A percentile compares a stretch with the other conserved stretches of the same genome.
Evolutionary conservation across 2,113 vertebrate species (phyloP).

Genomic region (Beaufortia kweichowensis): DNA sequence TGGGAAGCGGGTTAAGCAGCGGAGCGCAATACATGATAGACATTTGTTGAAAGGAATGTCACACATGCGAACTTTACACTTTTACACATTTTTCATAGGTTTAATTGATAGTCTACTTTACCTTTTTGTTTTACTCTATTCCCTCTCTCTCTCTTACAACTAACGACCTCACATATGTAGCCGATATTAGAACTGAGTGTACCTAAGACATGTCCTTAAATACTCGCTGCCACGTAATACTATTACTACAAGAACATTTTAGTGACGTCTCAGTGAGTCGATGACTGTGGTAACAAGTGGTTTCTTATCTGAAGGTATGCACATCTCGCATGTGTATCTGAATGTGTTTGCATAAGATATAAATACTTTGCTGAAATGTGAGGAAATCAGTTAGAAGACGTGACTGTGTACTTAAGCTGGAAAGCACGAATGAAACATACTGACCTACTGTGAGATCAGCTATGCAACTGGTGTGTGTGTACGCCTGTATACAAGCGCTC

Average conservation of each 20-base stretch:
- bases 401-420: slow-evolving; percentile 12
- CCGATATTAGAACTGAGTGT: slow-evolving; percentile 32
- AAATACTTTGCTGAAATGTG: neutral
- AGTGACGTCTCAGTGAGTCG: neutral
- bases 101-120: neutral
- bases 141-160: neutral
- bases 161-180: neutral
- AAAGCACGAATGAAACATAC: slow-evolving; percentile 26
- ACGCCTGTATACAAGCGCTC: slow-evolving; percentile 30
- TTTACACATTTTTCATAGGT: neutral
- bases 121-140: neutral
- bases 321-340: neutral
- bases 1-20: slow-evolving; percentile 25
- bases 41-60: neutral
- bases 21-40: neutral
- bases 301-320: neutral
- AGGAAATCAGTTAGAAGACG: neutral
- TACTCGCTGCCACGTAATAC: neutral
- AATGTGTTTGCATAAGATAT: neutral
- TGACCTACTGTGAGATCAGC: slow-evolving; percentile 50
- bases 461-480: slow-evolving; percentile 48
- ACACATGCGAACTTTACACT: neutral
- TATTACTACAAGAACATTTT: neutral
- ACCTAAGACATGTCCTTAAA: slow-evolving; percentile 22
- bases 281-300: neutral